These are phyloP conservation scores for Cyphomyrus plagiostoma DNA, from an alignment of 2,113 vertebrate species.

Conservation along the genomic window DNA sequence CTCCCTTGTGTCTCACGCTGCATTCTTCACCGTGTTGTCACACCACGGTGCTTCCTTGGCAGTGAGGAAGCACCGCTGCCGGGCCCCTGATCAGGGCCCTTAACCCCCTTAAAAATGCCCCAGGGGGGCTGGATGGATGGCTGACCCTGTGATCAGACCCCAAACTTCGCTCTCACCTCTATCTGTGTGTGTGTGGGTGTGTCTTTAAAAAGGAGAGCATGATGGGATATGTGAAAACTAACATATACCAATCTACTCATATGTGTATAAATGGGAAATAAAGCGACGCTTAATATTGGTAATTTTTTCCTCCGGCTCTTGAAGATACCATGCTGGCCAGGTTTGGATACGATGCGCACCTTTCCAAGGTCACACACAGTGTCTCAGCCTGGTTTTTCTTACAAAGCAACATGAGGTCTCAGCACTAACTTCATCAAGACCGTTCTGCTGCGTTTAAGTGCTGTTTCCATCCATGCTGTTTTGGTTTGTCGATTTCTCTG, in stretches of 20 bases:
- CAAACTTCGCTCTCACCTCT: background rate
- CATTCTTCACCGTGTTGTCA: conserved; percentile 4
- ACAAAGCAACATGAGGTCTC: background rate
- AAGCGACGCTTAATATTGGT: background rate
- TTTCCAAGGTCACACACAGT: background rate
- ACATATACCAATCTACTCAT: background rate
- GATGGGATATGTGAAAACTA: background rate
- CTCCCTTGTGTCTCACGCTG: conserved; percentile 3
- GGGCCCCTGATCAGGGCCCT: background rate
- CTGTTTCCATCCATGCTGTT: background rate
- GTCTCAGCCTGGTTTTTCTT: background rate
- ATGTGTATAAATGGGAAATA: background rate
- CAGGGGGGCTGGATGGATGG: background rate
- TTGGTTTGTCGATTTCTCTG: background rate
- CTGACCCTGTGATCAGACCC: background rate
- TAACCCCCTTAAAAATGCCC: background rate
- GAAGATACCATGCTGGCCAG: background rate
- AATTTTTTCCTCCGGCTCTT: background rate
- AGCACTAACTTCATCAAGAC: background rate
- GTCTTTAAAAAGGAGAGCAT: background rate
- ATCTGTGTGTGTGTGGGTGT: background rate
- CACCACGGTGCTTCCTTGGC: conserved; percentile 7
- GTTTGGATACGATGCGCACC: background rate
- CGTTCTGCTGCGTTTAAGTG: background rate
- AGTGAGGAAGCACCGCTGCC: background rate